These are phyloP conservation scores for Erpobdella octoculata DNA, from an alignment of 2,888 invertebrate species.

Conservation along the genomic window DNA sequence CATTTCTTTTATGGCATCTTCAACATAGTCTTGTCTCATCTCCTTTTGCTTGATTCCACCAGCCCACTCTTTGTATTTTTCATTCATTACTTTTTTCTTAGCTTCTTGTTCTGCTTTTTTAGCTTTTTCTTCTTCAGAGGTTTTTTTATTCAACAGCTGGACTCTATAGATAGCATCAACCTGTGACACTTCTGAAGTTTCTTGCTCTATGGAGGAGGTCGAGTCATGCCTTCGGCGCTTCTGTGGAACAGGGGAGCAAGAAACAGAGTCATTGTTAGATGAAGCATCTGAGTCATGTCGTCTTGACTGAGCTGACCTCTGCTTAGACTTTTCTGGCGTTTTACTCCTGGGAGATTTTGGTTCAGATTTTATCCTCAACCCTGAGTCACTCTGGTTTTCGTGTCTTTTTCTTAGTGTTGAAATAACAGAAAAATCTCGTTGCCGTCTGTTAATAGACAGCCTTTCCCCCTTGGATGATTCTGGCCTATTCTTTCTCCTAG, in stretches of 20 bases:
- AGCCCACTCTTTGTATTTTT: constrained; percentile 30
- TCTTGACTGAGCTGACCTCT: too few relatives aligned
- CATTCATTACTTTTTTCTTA: constrained; percentile 37
- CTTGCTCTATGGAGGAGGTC: not conserved
- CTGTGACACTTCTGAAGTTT: not conserved
- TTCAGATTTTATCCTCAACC: not conserved
- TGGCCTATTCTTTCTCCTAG: not conserved
- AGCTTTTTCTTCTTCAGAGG: constrained; percentile 47
- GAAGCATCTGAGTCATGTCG: too few relatives aligned
- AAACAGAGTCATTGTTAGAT: too few relatives aligned
- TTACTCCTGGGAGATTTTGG: not conserved
- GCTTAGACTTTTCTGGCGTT: not conserved
- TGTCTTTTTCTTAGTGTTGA: not conserved
- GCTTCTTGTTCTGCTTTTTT: constrained; percentile 49
- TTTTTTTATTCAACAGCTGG: constrained; percentile 31
- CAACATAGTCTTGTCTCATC: constrained; percentile 40
- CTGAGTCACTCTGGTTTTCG: too few relatives aligned
- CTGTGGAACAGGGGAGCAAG: not conserved
- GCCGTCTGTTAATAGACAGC: not conserved
- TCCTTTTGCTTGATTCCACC: constrained; percentile 36
- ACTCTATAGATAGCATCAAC: constrained; percentile 39
- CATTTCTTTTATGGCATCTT: constrained; percentile 74
- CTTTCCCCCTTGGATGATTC: not conserved
- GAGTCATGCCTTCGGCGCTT: not conserved
- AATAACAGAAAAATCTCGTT: not conserved